phyloP scores from a whole-genome alignment of 2,797 vertebrate species.

The Lates japonicus region DNA sequence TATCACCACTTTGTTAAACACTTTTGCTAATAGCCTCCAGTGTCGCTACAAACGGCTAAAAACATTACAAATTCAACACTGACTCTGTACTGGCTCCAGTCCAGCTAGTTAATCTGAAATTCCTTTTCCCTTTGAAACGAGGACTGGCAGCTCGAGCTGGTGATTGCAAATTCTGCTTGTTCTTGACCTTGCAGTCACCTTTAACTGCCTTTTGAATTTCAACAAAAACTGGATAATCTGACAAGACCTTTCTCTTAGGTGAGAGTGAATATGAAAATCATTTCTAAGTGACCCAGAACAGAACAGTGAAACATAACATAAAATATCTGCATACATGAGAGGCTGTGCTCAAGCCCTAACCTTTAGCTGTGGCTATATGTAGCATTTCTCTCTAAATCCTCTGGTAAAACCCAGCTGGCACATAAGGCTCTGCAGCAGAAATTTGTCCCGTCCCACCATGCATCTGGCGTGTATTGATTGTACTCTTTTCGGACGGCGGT shows the following conservation, averaged over 20 bases:
- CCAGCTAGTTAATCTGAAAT: conserved; percentile 49
- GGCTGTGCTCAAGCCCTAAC: background rate
- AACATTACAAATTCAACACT: conserved; percentile 54
- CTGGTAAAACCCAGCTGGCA: conserved; percentile 32
- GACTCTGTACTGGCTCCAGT: conserved; percentile 38
- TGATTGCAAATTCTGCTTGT: conserved; percentile 35
- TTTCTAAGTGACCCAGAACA: conserved; percentile 4
- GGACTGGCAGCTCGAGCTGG: conserved; percentile 5
- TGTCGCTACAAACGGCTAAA: conserved; percentile 51
- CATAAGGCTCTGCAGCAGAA: conserved; percentile 64
- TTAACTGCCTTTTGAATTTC: conserved; percentile 38
- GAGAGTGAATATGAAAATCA: background rate
- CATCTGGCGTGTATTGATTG: conserved; percentile 75
- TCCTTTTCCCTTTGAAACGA: conserved; percentile 36
- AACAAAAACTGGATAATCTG: conserved; percentile 13
- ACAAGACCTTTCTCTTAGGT: background rate
- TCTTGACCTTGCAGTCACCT: conserved; percentile 58
- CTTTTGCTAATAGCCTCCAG: conserved; percentile 58
- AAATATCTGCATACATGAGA: conserved; percentile 5
- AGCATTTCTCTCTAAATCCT: conserved; percentile 21
- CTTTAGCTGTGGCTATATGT: background rate
- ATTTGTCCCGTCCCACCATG: conserved; percentile 57
- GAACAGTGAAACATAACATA: conserved; percentile 1
- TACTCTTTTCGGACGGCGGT: conserved; percentile 60
- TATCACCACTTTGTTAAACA: conserved; percentile 58